These are phyloP conservation scores for Ophioderma brevispina DNA, from an alignment of 35 echinoderm and acorn worm genomes.

Conservation along the genomic window DNA sequence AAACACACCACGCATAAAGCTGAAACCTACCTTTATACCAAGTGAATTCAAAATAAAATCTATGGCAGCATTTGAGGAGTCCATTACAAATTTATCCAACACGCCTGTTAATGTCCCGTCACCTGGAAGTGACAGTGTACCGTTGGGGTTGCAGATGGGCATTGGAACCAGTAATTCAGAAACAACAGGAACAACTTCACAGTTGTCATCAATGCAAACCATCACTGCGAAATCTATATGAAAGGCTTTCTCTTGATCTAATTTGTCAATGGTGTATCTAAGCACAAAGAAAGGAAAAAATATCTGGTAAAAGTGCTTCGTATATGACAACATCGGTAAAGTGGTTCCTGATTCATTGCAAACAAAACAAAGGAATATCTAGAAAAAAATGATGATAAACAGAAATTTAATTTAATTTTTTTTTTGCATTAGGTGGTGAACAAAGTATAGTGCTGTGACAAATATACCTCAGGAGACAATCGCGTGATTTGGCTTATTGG, in stretches of 20 bases:
- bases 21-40: not conserved
- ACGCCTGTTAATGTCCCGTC: not conserved
- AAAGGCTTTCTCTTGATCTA: not conserved
- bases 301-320: too few species aligned
- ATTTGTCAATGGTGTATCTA: slow-evolving; percentile 6
- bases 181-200: not conserved
- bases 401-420: too few species aligned
- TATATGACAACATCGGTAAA: not conserved
- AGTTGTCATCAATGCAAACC: slow-evolving; percentile 11
- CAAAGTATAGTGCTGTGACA: too few species aligned
- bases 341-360: too few species aligned
- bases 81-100: not conserved
- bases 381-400: too few species aligned
- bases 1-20: too few species aligned
- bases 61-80: not conserved
- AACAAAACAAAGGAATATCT: not conserved
- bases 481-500: not conserved
- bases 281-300: not conserved
- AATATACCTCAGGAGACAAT: not conserved
- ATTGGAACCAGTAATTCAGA: not conserved
- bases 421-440: too few species aligned
- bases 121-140: not conserved
- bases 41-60: not conserved
- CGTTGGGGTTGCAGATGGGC: slow-evolving; percentile 9
- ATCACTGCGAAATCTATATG: not conserved